A percentile compares a stretch with the other conserved stretches of the same genome.
These are phyloP conservation scores for Perdita meconis DNA, from an alignment of 2,888 invertebrate species.

Conservation along the genomic window DNA sequence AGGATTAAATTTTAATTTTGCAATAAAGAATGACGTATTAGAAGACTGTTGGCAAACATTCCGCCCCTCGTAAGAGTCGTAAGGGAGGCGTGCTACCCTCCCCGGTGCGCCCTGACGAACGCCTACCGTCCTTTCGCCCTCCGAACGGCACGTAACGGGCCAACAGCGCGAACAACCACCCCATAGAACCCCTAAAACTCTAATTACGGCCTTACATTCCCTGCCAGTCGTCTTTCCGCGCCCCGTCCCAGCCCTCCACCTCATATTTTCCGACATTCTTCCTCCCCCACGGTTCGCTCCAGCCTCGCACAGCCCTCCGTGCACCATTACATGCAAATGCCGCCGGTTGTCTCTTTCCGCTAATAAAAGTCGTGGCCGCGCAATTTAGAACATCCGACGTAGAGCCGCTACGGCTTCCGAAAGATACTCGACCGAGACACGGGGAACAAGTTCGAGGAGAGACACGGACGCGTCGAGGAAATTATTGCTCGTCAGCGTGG, in stretches of 20 bases:
- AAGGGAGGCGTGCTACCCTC: constrained; percentile 65
- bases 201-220: constrained; percentile 80
- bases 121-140: constrained; percentile 16
- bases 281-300: constrained; percentile 50
- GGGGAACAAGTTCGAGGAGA: constrained; percentile 54
- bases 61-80: constrained; percentile 62
- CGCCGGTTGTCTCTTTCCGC: constrained; percentile 78
- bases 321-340: constrained; percentile 82
- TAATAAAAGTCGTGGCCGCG: constrained; percentile 81
- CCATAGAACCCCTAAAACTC: constrained; percentile 80
- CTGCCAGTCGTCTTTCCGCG: constrained; percentile 58
- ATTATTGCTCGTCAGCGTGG: constrained; percentile 69
- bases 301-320: constrained; percentile 55
- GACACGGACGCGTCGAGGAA: constrained; percentile 39
- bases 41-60: constrained; percentile 77
- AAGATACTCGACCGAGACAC: constrained; percentile 63
- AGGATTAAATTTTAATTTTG: constrained; percentile 84
- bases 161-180: constrained; percentile 68
- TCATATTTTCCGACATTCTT: constrained; percentile 71
- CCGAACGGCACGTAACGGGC: constrained; percentile 36
- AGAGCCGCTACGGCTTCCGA: constrained; percentile 62
- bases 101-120: constrained; percentile 39
- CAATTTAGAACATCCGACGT: constrained; percentile 77
- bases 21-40: constrained; percentile 83
- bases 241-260: constrained; percentile 26